Evolutionary conservation across 2,888 invertebrate species (phyloP), one percentile per base, ranked within the genome.

Genomic region (Papilio elwesi): DNA sequence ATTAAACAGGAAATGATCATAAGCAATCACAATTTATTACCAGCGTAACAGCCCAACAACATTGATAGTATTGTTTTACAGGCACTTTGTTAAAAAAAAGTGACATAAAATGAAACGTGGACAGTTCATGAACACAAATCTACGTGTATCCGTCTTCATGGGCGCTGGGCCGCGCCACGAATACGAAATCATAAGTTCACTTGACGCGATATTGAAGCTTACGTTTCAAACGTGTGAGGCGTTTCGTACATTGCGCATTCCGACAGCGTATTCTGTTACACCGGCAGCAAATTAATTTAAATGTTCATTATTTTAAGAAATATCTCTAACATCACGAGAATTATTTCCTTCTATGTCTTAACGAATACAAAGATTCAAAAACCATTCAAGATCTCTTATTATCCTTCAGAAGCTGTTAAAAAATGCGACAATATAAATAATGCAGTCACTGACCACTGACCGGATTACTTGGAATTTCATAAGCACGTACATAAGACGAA

Each of bases 171-270:
- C 67, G 62, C 53, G 71, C 52, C 13, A 51, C 9, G 71, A 71
- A 71, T 71, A 71, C 62, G 15, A 67, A 62, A 67, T 67, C 10
- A 67, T 43, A 53, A 59, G 49, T 65, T 71, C 49, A 66, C 71
- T 52, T 62, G 59, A 68, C 53, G 13, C 62, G 72, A 64, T n/a
- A 36, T 66, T 51, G n/a, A 47, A 73, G 64, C 68, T 68, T 68
- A 51, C 52, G 48, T 72, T 68, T 55, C 16, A 53, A 52, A 59
- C 69, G 65, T 57, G 64, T 49, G 63, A 16, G 66, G 47, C 52
- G 67, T 43, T 62, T 67, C 47, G 3, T 26, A 49, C 47, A 57
- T 70, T 52, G 49, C 16, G 43, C 48, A 73, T 73, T 73, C 73
- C 15, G 26, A 13, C 15, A 1, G 38, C 59, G 59, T 73, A 52